Evolutionary conservation across 2,113 vertebrate species (phyloP).

Genomic region (Apodemus speciosus): DNA sequence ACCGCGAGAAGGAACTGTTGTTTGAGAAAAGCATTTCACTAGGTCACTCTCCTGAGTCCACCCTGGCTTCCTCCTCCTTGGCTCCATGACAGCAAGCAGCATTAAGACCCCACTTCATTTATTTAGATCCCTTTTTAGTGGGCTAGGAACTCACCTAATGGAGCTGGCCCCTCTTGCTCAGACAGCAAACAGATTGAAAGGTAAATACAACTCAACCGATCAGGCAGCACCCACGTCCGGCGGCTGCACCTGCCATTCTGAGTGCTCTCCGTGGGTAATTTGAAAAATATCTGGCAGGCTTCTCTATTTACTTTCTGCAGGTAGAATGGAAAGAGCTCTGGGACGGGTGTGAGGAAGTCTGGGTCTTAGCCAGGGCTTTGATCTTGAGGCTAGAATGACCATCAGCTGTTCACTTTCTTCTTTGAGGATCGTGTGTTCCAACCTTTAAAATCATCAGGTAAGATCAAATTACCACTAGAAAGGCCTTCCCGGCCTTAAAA

Average conservation of each 20-base stretch:
- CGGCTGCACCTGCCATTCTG: slow-evolving; percentile 73
- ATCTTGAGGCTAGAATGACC: slow-evolving; percentile 39
- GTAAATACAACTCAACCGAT: slow-evolving; percentile 66
- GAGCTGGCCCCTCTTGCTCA: slow-evolving; percentile 54
- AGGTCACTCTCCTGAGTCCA: not conserved
- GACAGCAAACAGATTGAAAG: slow-evolving; percentile 70
- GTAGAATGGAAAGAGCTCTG: slow-evolving; percentile 53
- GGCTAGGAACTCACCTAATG: slow-evolving; percentile 70
- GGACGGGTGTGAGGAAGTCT: slow-evolving; percentile 51
- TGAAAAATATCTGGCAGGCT: slow-evolving; percentile 61
- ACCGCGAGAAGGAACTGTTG: not conserved
- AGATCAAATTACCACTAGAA: not conserved
- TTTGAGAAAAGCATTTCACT: not conserved
- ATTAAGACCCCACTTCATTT: slow-evolving; percentile 52
- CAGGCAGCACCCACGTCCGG: not conserved
- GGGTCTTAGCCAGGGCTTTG: slow-evolving; percentile 57
- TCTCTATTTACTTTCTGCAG: slow-evolving; percentile 70
- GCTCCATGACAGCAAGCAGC: not conserved
- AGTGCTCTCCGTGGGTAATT: slow-evolving; percentile 68
- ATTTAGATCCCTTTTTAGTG: slow-evolving; percentile 60
- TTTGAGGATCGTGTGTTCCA: not conserved
- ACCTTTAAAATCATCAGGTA: slow-evolving; percentile 11
- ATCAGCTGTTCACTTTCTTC: not conserved
- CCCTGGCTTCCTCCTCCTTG: not conserved
- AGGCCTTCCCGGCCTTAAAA: not conserved